Base-by-base conservation (phyloP, 2,113 vertebrate genomes). In the Ciconia boyciana region DNA sequence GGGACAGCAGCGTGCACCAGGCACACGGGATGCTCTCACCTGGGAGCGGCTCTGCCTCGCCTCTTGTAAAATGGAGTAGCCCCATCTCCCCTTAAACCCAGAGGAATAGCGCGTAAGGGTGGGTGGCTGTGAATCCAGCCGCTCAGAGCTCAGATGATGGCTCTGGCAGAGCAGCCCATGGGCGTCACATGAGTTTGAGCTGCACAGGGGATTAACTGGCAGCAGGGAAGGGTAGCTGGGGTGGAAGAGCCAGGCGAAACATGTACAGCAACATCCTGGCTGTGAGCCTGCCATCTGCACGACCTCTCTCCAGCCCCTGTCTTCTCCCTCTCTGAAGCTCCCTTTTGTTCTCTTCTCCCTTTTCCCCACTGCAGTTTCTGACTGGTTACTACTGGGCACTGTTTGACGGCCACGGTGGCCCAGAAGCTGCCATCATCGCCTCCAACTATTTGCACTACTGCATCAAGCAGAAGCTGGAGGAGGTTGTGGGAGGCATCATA, bases 361-460 rank as follows among this genome's bases (percentile, higher is more conserved):
- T 24, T 84, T 81, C 49, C 24, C 55, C 54, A 5, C 2, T 29
- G 81, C 94, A 98, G 98, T 97, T 98, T 58, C 88, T 98, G 60
- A 97, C 85, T 6, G 97, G 97, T 84, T 98, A 95, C 69, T 98
- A 98, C 92, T 98, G 98, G 98, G 98, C 98, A 0, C 91, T 98
- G 52, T 98, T 98, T 66, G 98, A 98, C 16, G 98, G 98, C 46
- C 98, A 98, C 0, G 98, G 98, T 0, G 98, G 98, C 49, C 97
- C 98, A 6, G 95, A 97, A 2, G 98, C 98, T 49, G 98, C 98
- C 71, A 97, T 98, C 66, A 93, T 98, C 2, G 98, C 98, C 64
- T 98, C 98, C 94, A 98, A 98, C 86, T 98, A 98, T 61, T 57
- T 98, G 92, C 98, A 98, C 87, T 98, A 97, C 97, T 98, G 98